phyloP scores from a whole-genome alignment of 2,888 invertebrate species.

The Tipula unca region DNA sequence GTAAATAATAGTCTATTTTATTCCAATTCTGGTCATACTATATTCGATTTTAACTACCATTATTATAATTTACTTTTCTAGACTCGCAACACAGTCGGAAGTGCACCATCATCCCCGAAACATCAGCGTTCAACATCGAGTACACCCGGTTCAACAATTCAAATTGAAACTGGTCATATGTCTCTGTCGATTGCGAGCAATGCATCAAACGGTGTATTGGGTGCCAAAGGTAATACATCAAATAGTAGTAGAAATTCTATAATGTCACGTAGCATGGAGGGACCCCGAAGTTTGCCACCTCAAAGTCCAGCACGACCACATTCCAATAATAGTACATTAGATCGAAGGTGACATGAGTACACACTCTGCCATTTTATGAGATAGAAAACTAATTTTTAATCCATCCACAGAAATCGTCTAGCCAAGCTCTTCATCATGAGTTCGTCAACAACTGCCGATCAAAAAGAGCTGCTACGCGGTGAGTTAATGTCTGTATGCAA shows the following conservation, averaged over 20 bases:
- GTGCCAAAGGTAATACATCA: slow-evolving; percentile 26
- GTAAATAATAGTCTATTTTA: too few species aligned
- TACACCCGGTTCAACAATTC: slow-evolving; percentile 35
- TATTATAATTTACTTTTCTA: slow-evolving; percentile 23
- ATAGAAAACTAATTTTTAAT: background rate
- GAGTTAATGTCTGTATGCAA: slow-evolving; percentile 86
- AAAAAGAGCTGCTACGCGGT: slow-evolving; percentile 54
- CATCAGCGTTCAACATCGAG: slow-evolving; percentile 43
- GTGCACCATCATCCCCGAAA: slow-evolving; percentile 51
- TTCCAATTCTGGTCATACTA: too few species aligned
- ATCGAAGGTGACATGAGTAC: slow-evolving; percentile 47
- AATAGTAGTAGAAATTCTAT: slow-evolving; percentile 34
- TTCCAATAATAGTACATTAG: slow-evolving; percentile 44
- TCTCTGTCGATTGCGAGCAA: slow-evolving; percentile 37
- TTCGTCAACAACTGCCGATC: slow-evolving; percentile 40
- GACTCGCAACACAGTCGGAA: slow-evolving; percentile 48
- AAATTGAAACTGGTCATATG: slow-evolving; percentile 22
- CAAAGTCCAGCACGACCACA: slow-evolving; percentile 41
- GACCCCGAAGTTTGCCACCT: slow-evolving; percentile 47
- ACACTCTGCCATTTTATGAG: background rate
- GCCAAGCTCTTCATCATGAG: slow-evolving; percentile 52
- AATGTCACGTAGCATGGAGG: slow-evolving; percentile 55
- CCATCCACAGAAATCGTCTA: slow-evolving; percentile 48
- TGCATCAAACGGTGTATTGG: slow-evolving; percentile 28
- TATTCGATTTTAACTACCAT: too few species aligned